Base-by-base conservation (phyloP, 2,888 invertebrate genomes). In the Hedychridium roseum region DNA sequence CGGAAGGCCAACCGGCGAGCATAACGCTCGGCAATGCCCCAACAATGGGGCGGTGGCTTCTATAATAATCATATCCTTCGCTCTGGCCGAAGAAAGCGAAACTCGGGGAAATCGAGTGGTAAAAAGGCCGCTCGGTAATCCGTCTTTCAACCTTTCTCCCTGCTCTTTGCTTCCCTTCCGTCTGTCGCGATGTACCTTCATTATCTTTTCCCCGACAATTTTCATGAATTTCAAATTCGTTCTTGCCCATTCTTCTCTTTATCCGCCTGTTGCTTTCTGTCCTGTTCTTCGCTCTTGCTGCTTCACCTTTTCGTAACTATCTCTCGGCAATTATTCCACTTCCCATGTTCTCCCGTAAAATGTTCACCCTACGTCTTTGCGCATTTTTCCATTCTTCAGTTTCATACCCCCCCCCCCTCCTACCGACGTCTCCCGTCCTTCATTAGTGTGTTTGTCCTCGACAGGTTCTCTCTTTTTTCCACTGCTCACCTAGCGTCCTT, bases 31-130 rank as follows among this genome's bases (percentile, higher is more conserved):
- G 7, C 16, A n/a, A 16, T 31, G 15, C 17, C 12, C 9, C 26
- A 26, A 72, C 70, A 71, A 73, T 68, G 70, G 66, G n/a, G 62
- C 64, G 47, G 68, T 71, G 72, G 69, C 68, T 75, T 68, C 70
- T 68, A n/a, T n/a, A 68, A 71, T 73, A 74, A 75, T 76, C 74
- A 76, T 71, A 74, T 76, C 71, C 67, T 66, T 65, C 58, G 61
- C 63, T 62, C 47, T 47, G 53, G 51, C 57, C 49, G 45, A 54
- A 55, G 55, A 27, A 40, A 47, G 37, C 40, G 32, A 38, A 47
- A 40, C 51, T 42, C 23, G 55, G 52, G 57, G 57, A n/a, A n/a
- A n/a, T n/a, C n/a, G n/a, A n/a, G n/a, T n/a, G n/a, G 54, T 54
- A 60, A 49, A 51, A 37, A 53, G 53, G 55, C 45, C 47, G 50